Evolutionary conservation across 2,797 vertebrate species (phyloP).

Genomic region (Girardinus metallicus): DNA sequence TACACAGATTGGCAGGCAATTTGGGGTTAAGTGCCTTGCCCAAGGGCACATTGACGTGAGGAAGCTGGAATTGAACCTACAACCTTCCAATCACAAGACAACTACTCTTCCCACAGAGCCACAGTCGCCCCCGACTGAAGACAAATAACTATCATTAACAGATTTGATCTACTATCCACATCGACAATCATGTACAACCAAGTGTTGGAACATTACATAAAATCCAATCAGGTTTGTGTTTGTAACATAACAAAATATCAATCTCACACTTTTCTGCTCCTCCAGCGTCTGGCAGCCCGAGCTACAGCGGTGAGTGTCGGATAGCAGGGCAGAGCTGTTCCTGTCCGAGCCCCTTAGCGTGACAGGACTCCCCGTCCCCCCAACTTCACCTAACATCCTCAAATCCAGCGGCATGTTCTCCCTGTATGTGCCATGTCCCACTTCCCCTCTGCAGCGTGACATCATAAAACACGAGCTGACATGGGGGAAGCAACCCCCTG

Average conservation of each 20-base stretch:
- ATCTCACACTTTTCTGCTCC: constrained; percentile 15
- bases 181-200: no score
- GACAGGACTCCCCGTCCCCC: constrained; percentile 9
- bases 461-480: constrained; percentile 64
- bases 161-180: not conserved
- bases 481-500: constrained; percentile 34
- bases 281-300: constrained; percentile 32
- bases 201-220: not conserved
- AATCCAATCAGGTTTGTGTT: not conserved
- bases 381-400: constrained; percentile 31
- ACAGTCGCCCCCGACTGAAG: no score
- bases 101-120: no score
- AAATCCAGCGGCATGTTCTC: constrained; percentile 49
- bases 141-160: not conserved
- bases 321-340: constrained; percentile 55
- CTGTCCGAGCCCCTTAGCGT: constrained; percentile 56
- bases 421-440: constrained; percentile 57
- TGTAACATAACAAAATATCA: not conserved
- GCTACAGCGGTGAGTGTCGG: constrained; percentile 55
- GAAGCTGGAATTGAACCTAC: no score
- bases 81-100: no score
- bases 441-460: constrained; percentile 55
- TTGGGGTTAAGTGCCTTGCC: no score
- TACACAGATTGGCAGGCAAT: no score
- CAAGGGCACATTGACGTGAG: no score